Percentiles rank a stretch among this genome's conserved stretches.
phyloP scores from a whole-genome alignment of 2,888 invertebrate species.

The Trachelus iudaicus region DNA sequence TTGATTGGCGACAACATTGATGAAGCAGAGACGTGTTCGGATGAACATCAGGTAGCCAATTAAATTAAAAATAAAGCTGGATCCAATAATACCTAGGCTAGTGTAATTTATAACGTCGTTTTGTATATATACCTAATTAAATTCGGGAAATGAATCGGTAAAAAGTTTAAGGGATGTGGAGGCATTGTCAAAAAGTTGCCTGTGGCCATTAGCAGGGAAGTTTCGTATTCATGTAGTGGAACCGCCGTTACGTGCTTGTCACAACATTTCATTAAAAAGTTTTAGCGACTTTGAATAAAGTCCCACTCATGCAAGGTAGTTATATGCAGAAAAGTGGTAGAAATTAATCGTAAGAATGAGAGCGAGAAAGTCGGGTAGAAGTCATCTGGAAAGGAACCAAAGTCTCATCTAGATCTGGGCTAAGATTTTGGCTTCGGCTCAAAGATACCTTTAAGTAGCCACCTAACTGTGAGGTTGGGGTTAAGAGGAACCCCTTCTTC shows the following conservation, averaged over 20 bases:
- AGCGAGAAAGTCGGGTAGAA: conserved; percentile 21
- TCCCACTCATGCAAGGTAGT: neutral
- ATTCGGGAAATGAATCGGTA: neutral
- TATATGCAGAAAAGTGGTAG: neutral
- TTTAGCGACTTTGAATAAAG: conserved; percentile 7
- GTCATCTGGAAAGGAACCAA: conserved; percentile 25
- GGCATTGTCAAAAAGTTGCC: conserved; percentile 21
- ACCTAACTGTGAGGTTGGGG: neutral
- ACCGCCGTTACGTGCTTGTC: conserved; percentile 43
- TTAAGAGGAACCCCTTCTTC: neutral
- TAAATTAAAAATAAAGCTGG: neutral
- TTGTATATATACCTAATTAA: neutral
- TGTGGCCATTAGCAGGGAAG: conserved; percentile 12
- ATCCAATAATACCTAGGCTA: neutral
- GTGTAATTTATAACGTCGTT: neutral
- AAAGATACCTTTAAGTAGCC: neutral
- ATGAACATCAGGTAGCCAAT: neutral
- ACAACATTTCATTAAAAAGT: conserved; percentile 48
- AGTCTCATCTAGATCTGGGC: conserved; percentile 44
- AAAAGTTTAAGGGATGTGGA: neutral
- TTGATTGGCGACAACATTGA: neutral
- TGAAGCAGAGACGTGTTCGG: neutral
- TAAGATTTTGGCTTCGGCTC: conserved; percentile 37
- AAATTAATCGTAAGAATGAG: neutral
- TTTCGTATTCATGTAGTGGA: conserved; percentile 21